These are phyloP conservation scores for Caenorhabditis sinica DNA, from an alignment of 2,888 invertebrate species.

Conservation along the genomic window DNA sequence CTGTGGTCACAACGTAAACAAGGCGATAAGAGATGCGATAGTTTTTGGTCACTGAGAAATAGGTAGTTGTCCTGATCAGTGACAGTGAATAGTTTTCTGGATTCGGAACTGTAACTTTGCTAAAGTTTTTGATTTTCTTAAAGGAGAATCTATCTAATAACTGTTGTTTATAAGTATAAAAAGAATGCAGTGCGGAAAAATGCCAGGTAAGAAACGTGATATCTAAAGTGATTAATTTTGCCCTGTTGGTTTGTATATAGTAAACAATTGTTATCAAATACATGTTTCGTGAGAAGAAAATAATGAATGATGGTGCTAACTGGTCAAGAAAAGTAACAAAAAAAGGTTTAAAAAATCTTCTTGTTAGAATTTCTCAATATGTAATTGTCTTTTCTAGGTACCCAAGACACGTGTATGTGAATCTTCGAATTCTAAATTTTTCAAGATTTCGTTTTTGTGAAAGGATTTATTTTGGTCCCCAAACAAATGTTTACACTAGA, in stretches of 20 bases:
- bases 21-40: conserved; percentile 1
- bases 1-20: conserved; percentile 39
- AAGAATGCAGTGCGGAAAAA: conserved; percentile 8
- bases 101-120: too few species aligned
- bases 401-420: too few species aligned
- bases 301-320: neutral
- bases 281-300: conserved; percentile 4
- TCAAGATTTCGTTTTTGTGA: too few species aligned
- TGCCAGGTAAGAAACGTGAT: conserved; percentile 25
- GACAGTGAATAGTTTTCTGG: neutral
- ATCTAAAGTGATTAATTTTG: conserved; percentile 16
- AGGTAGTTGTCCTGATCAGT: neutral
- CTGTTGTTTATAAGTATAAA: neutral
- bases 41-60: conserved; percentile 10
- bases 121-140: neutral
- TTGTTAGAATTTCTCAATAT: too few species aligned
- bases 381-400: too few species aligned
- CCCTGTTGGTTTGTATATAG: conserved; percentile 26
- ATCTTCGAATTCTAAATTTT: too few species aligned
- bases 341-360: neutral
- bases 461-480: too few species aligned
- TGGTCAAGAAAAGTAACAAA: neutral
- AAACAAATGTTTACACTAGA: neutral
- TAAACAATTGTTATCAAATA: conserved; percentile 55
- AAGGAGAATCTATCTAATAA: neutral